These are phyloP conservation scores for Ptychobarbus kaznakovi DNA, from an alignment of 2,797 vertebrate species.

Conservation along the genomic window DNA sequence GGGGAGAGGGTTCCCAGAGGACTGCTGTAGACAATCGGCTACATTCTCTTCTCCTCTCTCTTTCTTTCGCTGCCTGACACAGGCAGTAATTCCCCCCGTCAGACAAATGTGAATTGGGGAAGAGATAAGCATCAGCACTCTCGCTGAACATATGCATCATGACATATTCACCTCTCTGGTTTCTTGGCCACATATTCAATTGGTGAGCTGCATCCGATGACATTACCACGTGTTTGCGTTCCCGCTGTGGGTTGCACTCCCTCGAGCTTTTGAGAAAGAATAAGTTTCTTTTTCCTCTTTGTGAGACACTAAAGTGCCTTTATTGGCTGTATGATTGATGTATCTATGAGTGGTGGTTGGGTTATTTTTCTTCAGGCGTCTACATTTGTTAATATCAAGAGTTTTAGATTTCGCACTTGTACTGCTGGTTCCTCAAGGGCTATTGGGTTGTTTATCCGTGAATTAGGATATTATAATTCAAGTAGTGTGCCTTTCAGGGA, in stretches of 20 bases:
- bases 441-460: constrained; percentile 37
- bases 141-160: constrained; percentile 33
- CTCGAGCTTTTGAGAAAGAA: neutral
- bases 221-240: constrained; percentile 12
- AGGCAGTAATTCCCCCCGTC: constrained; percentile 49
- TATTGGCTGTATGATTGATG: constrained; percentile 46
- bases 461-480: constrained; percentile 47
- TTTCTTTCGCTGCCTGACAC: constrained; percentile 11
- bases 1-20: constrained; percentile 52
- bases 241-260: neutral
- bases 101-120: constrained; percentile 31
- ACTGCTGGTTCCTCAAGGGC: constrained; percentile 35
- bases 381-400: constrained; percentile 34
- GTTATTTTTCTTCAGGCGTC: constrained; percentile 35
- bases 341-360: constrained; percentile 32
- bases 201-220: constrained; percentile 38
- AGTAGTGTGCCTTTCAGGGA: constrained; percentile 38
- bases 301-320: constrained; percentile 31
- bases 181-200: constrained; percentile 46
- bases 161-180: constrained; percentile 45
- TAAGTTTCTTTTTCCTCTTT: constrained; percentile 21
- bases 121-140: constrained; percentile 27
- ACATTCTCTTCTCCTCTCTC: constrained; percentile 22
- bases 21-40: constrained; percentile 43
- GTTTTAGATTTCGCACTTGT: constrained; percentile 28